Evolutionary conservation across 2,888 invertebrate genomes (phyloP).

Genomic region (Acheta domesticus): DNA sequence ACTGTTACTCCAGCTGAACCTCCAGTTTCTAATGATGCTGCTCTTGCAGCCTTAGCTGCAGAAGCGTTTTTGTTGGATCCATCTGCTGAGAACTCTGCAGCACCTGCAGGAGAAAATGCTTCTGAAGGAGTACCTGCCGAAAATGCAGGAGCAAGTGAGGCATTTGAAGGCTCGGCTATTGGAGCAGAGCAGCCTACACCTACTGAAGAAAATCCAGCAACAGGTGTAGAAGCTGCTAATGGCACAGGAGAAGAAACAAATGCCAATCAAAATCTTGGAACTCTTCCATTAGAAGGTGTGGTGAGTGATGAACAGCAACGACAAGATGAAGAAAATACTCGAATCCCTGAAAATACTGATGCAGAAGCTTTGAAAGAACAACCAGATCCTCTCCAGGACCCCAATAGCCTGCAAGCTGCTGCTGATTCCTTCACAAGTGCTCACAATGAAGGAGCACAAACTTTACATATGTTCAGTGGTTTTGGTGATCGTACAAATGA

Average conservation of each 20-base stretch:
- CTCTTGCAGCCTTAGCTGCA: conserved; percentile 60
- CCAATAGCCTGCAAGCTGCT: background rate
- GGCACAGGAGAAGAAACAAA: background rate
- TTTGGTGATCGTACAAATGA: background rate
- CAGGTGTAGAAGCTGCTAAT: background rate
- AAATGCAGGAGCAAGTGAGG: background rate
- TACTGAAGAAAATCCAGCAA: background rate
- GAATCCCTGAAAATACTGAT: background rate
- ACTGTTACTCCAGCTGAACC: conserved; percentile 50
- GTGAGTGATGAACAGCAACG: no score
- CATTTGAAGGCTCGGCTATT: background rate
- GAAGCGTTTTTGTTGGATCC: conserved; percentile 61
- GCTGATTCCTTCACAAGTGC: background rate
- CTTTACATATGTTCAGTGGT: background rate
- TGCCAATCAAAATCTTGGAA: background rate
- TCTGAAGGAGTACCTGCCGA: background rate
- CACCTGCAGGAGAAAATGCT: background rate
- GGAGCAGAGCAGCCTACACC: background rate
- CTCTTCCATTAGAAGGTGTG: background rate
- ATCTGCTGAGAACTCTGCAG: background rate
- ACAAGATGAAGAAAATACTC: background rate
- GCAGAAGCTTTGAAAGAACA: background rate
- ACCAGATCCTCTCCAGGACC: background rate
- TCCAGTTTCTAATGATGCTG: conserved; percentile 60
- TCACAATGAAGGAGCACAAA: background rate